Conservation (phyloP, 2,888 invertebrate species). For the Drosophila testacea region DNA sequence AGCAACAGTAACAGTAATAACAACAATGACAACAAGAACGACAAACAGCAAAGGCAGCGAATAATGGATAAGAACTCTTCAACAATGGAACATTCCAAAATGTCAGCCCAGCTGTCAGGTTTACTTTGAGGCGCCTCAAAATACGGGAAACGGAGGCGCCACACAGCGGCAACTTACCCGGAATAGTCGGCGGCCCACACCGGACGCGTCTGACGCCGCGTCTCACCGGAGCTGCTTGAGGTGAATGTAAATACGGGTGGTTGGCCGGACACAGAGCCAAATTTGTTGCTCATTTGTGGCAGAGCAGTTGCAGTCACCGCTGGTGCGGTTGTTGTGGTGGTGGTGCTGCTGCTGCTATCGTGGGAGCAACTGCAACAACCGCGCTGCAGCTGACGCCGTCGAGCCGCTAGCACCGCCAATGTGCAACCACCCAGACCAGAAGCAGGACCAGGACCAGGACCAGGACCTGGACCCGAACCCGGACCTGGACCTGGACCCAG, state of each 20-base stretch:
- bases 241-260: slow-evolving; percentile 51
- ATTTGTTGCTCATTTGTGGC: slow-evolving; percentile 22
- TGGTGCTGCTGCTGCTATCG: slow-evolving; percentile 69
- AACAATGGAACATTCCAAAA: slow-evolving; percentile 66
- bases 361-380: slow-evolving; percentile 69
- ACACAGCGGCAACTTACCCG: slow-evolving; percentile 86
- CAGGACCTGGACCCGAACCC: slow-evolving; percentile 53
- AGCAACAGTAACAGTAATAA: slow-evolving; percentile 20
- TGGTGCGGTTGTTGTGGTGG: slow-evolving; percentile 83
- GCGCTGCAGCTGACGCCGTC: slow-evolving; percentile 57
- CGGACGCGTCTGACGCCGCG: slow-evolving; percentile 82
- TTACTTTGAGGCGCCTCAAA: neutral
- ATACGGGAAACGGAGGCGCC: slow-evolving; percentile 8
- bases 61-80: slow-evolving; percentile 53
- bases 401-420: slow-evolving; percentile 59
- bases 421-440: slow-evolving; percentile 61
- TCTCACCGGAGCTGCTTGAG: slow-evolving; percentile 77
- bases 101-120: slow-evolving; percentile 28
- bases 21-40: slow-evolving; percentile 33
- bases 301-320: slow-evolving; percentile 24
- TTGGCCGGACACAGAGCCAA: slow-evolving; percentile 10
- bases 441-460: neutral
- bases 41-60: slow-evolving; percentile 11
- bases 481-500: slow-evolving; percentile 55
- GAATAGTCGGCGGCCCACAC: slow-evolving; percentile 89